phyloP scores from a whole-genome alignment of 2,113 vertebrate genomes.

The Spheniscus mendiculus region DNA sequence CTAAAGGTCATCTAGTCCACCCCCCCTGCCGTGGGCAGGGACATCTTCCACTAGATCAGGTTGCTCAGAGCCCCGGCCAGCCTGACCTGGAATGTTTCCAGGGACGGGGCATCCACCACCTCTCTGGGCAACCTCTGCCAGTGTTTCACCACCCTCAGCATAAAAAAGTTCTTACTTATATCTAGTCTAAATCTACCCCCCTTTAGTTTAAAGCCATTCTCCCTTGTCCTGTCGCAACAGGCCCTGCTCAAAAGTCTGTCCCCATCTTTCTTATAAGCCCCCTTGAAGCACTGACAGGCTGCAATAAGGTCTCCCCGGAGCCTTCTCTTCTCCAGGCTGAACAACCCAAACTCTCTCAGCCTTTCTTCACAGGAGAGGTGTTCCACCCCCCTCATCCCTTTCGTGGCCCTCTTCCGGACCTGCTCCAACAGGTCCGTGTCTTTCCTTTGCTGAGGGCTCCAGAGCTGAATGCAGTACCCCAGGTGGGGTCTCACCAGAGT shows the following conservation, averaged over 20 bases:
- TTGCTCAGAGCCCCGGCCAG: no score
- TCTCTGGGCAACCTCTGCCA: neutral
- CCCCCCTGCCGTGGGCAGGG: neutral
- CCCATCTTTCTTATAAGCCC: neutral
- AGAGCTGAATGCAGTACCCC: fast-evolving
- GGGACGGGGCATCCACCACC: no score
- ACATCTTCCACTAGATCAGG: neutral
- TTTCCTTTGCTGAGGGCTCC: neutral
- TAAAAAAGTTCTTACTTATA: neutral
- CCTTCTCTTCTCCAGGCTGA: neutral
- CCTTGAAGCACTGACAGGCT: neutral
- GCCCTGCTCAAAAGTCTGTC: neutral
- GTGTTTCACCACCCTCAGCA: fast-evolving
- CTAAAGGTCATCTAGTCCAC: neutral
- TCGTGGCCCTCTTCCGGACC: neutral
- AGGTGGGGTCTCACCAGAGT: neutral
- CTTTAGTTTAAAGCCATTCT: neutral
- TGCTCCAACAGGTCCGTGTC: neutral
- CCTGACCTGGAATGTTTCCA: no score
- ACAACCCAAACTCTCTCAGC: neutral
- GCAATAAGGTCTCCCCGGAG: fast-evolving
- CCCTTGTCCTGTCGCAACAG: neutral
- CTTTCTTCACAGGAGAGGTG: neutral
- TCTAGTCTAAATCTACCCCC: neutral
- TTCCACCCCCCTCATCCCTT: neutral